phyloP scores from a whole-genome alignment of 2,113 vertebrate genomes.

The Oncorhynchus tshawytscha region DNA sequence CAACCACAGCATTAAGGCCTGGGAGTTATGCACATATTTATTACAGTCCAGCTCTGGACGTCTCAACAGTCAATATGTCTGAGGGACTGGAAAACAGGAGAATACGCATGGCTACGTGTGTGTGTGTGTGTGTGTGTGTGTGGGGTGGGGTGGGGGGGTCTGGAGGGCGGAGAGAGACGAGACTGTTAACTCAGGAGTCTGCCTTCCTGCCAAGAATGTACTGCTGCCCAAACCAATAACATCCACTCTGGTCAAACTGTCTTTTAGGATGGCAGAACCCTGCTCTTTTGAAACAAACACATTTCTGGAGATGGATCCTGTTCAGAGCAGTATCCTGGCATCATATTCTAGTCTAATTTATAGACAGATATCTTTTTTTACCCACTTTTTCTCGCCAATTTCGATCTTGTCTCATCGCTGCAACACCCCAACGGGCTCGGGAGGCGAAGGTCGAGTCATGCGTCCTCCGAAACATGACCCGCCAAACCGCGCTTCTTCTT shows the following conservation, averaged over 20 bases:
- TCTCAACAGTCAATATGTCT: neutral
- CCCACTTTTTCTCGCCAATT: too few relatives aligned
- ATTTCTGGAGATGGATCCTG: neutral
- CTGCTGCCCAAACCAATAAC: neutral
- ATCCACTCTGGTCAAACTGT: neutral
- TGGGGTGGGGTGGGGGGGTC: too few relatives aligned
- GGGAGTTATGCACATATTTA: too few relatives aligned
- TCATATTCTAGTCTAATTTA: neutral
- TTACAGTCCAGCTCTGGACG: neutral
- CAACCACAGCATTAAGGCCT: too few relatives aligned
- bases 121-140: too few relatives aligned
- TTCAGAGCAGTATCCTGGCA: neutral
- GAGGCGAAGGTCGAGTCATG: too few relatives aligned
- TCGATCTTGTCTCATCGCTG: too few relatives aligned
- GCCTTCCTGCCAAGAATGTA: neutral
- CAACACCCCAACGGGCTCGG: too few relatives aligned
- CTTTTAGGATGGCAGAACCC: neutral
- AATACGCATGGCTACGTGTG: too few relatives aligned
- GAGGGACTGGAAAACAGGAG: neutral
- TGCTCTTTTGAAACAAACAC: neutral
- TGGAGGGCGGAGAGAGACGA: neutral
- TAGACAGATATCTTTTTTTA: neutral
- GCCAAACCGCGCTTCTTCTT: too few relatives aligned
- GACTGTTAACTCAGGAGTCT: neutral
- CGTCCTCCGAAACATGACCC: too few relatives aligned